Evolutionary conservation across 2,888 invertebrate genomes (phyloP).

Genomic region (Steinernema scapterisci): DNA sequence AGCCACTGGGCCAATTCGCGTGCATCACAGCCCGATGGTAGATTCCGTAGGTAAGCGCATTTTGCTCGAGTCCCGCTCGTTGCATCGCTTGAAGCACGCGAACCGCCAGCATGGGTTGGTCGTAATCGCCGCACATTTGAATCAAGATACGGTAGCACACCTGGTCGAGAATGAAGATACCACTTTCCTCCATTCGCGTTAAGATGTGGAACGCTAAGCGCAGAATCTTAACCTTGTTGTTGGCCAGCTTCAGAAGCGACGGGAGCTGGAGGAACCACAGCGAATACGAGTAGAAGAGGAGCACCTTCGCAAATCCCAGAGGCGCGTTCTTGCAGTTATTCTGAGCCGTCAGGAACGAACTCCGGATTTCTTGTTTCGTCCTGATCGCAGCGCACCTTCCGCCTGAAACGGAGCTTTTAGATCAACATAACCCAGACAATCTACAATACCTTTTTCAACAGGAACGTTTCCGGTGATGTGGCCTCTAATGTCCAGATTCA

Average conservation of each 20-base stretch:
- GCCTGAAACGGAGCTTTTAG: neutral
- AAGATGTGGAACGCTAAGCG: constrained; percentile 74
- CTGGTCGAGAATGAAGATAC: constrained; percentile 72
- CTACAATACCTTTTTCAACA: constrained; percentile 43
- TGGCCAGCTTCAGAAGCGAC: constrained; percentile 74
- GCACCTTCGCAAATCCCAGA: constrained; percentile 38
- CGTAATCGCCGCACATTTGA: constrained; percentile 90
- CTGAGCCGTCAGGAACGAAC: constrained; percentile 53
- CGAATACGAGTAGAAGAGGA: constrained; percentile 73
- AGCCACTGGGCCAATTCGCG: constrained; percentile 72
- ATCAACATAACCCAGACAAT: neutral
- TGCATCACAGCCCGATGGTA: constrained; percentile 84
- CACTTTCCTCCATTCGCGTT: constrained; percentile 82
- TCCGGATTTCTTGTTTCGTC: constrained; percentile 61
- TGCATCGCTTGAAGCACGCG: constrained; percentile 82
- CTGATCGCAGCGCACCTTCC: constrained; percentile 52
- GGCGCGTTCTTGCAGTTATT: constrained; percentile 51
- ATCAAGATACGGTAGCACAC: constrained; percentile 96
- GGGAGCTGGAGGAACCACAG: constrained; percentile 95
- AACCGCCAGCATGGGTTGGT: constrained; percentile 90
- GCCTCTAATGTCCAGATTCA: constrained; percentile 44
- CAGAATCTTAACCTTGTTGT: constrained; percentile 77
- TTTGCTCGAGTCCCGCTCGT: constrained; percentile 87
- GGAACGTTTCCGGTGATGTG: constrained; percentile 44
- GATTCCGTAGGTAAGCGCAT: constrained; percentile 94